Evolutionary conservation across 2,888 invertebrate genomes (phyloP).

Genomic region (Hyalella azteca): DNA sequence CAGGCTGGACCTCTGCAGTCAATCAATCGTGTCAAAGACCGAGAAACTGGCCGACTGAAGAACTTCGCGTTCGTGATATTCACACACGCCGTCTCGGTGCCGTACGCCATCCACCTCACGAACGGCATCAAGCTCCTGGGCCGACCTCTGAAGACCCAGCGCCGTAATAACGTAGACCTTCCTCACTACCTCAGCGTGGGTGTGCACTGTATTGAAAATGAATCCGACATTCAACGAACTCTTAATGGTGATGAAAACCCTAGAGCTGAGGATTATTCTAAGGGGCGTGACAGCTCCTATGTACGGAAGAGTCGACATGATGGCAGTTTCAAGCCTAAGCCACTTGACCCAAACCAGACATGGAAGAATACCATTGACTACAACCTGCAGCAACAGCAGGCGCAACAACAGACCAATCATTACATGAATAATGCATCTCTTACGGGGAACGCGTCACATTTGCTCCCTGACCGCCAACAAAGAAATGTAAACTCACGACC

Average conservation of each 20-base stretch:
- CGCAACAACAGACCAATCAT: background rate
- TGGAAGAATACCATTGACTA: slow-evolving; percentile 35
- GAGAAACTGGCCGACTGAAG: slow-evolving; percentile 14
- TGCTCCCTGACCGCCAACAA: background rate
- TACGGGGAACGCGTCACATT: background rate
- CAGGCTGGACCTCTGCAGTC: slow-evolving; percentile 31
- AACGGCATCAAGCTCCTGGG: slow-evolving; percentile 10
- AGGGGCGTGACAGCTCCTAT: background rate
- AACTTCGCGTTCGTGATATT: slow-evolving; percentile 28
- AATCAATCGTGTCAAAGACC: slow-evolving; percentile 6
- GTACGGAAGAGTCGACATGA: background rate
- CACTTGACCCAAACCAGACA: slow-evolving; percentile 12
- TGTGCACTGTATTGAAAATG: slow-evolving; percentile 26
- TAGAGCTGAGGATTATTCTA: background rate
- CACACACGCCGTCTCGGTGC: slow-evolving; percentile 18
- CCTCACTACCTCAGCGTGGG: slow-evolving; percentile 31
- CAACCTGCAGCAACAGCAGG: background rate
- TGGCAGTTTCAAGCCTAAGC: slow-evolving; percentile 6
- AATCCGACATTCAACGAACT: background rate
- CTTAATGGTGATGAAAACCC: background rate
- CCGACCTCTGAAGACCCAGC: slow-evolving; percentile 8
- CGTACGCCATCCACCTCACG: slow-evolving; percentile 29
- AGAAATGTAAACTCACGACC: background rate
- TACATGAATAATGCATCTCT: background rate
- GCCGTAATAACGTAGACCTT: background rate